A percentile compares a stretch with the other conserved stretches of the same genome.
phyloP scores from a whole-genome alignment of 2,113 vertebrate species.

The Romanogobio albipinnatus region DNA sequence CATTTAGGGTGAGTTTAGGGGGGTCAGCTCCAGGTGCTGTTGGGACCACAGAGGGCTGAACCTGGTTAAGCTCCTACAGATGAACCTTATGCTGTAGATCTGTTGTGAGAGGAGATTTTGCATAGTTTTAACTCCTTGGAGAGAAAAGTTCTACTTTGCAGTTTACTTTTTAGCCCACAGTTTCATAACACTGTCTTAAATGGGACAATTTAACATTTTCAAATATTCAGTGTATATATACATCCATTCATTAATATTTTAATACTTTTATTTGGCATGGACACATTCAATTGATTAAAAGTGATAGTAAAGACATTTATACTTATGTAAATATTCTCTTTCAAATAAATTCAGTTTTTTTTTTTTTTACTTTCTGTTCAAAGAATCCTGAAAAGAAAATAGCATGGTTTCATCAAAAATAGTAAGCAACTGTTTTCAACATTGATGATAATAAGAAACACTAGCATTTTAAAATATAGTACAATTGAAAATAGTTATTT shows the following conservation, averaged over 20 bases:
- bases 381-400: not conserved
- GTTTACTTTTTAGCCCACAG: not conserved
- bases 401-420: not conserved
- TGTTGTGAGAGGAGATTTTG: slow-evolving; percentile 17
- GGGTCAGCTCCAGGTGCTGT: slow-evolving; percentile 65
- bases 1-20: slow-evolving; percentile 24
- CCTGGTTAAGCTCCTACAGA: slow-evolving; percentile 46
- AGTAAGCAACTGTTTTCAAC: not conserved
- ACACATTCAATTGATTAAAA: not conserved
- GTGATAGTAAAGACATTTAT: not conserved
- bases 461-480: not conserved
- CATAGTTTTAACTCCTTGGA: not conserved
- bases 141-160: slow-evolving; percentile 4
- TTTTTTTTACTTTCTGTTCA: not conserved
- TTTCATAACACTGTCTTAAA: not conserved
- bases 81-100: slow-evolving; percentile 43
- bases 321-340: not conserved
- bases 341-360: not conserved
- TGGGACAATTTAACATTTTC: not conserved
- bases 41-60: slow-evolving; percentile 47
- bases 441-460: not conserved
- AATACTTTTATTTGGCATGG: not conserved
- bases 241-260: too few species aligned
- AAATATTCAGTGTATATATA: not conserved
- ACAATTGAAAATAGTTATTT: not conserved